phyloP scores from a whole-genome alignment of 2,113 vertebrate genomes.

The Procavia capensis region DNA sequence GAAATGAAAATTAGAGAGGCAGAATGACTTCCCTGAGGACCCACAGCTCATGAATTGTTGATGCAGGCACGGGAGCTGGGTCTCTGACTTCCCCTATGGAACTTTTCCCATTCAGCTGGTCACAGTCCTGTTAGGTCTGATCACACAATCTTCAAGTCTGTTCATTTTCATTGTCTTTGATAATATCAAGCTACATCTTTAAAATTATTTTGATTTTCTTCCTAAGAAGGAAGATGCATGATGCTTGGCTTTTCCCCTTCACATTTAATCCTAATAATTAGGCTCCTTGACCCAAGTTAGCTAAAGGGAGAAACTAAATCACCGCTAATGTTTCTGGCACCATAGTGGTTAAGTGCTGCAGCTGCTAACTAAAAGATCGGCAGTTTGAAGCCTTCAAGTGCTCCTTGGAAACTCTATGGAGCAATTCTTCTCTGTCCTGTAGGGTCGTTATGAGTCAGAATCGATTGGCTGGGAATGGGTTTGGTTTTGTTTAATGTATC shows the following conservation, averaged over 20 bases:
- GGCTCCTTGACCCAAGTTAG: background rate
- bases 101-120: background rate
- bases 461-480: too few species aligned
- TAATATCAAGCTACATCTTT: background rate
- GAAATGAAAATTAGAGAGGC: background rate
- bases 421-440: too few species aligned
- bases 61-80: background rate
- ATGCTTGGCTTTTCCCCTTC: background rate
- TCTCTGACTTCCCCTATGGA: background rate
- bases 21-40: background rate
- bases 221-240: background rate
- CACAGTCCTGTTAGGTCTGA: background rate
- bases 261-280: constrained; percentile 23
- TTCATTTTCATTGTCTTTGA: background rate
- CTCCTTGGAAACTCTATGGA: too few species aligned
- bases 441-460: too few species aligned
- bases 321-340: too few species aligned
- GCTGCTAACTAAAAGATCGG: too few species aligned
- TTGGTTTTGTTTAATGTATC: too few species aligned
- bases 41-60: background rate
- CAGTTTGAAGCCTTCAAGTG: too few species aligned
- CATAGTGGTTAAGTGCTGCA: too few species aligned
- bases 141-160: background rate
- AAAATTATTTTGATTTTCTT: background rate
- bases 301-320: background rate